A percentile compares a stretch with the other conserved stretches of the same genome.
Conservation (phyloP, 2,113 vertebrate genomes). For the Petroica traversi region DNA sequence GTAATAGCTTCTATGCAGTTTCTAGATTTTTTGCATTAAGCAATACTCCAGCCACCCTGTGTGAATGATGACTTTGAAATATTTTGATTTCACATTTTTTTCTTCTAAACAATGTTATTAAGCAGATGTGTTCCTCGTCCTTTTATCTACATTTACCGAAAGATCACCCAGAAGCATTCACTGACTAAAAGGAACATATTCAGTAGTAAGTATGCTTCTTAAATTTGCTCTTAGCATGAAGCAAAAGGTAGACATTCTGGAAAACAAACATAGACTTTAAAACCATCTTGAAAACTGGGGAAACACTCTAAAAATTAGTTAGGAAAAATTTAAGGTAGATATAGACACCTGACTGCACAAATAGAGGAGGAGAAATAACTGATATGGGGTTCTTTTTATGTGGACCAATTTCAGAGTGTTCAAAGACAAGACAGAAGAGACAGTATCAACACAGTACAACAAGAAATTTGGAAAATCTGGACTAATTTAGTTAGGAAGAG, state of each 20-base stretch:
- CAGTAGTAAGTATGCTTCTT: not conserved
- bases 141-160: not conserved
- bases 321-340: not conserved
- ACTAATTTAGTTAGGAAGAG: not conserved
- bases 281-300: not conserved
- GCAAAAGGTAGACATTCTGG: not conserved
- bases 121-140: not conserved
- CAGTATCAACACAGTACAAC: not conserved
- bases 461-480: not conserved
- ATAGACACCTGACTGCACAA: not conserved
- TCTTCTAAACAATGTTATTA: not conserved
- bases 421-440: not conserved
- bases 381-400: not conserved
- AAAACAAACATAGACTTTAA: not conserved
- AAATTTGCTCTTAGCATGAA: not conserved
- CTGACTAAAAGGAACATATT: not conserved
- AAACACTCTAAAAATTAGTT: not conserved
- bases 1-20: not conserved
- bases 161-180: not conserved
- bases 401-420: not conserved
- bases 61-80: not conserved
- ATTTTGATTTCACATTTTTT: not conserved
- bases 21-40: not conserved
- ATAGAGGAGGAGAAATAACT: not conserved
- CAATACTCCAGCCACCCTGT: not conserved